These are phyloP conservation scores for Labeo rohita DNA, from an alignment of 2,113 vertebrate genomes.

Conservation along the genomic window DNA sequence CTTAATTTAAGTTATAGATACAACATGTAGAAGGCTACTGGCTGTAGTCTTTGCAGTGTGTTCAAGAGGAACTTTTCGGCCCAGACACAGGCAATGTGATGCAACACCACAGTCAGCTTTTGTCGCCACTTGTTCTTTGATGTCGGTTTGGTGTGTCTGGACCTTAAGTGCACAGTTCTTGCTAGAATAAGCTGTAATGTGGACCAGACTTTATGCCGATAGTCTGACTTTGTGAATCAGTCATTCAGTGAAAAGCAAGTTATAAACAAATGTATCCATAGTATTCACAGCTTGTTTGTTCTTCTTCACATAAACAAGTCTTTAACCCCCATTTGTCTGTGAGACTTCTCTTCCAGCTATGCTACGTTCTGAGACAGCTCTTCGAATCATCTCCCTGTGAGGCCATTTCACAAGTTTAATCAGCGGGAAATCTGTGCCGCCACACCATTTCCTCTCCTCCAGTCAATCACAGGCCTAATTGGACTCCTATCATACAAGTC, in stretches of 20 bases:
- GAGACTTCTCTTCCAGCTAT: not conserved
- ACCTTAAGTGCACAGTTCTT: not conserved
- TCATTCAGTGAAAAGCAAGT: not conserved
- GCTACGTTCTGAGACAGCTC: not conserved
- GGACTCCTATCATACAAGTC: slow-evolving; percentile 67
- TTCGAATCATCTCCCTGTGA: slow-evolving; percentile 37
- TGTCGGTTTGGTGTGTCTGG: not conserved
- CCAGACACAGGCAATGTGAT: not conserved
- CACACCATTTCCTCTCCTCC: slow-evolving; percentile 61
- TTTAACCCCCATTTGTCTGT: not conserved
- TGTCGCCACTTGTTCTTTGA: not conserved
- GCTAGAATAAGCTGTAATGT: not conserved
- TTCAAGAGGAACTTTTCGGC: not conserved
- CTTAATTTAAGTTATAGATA: not conserved
- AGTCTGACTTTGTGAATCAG: not conserved
- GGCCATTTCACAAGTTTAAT: slow-evolving; percentile 64
- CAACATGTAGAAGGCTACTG: not conserved
- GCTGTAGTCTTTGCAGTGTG: not conserved
- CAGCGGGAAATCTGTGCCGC: slow-evolving; percentile 59
- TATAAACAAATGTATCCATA: not conserved
- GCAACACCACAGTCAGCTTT: not conserved
- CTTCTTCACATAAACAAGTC: not conserved
- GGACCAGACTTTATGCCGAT: not conserved
- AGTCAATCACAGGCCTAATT: slow-evolving; percentile 70
- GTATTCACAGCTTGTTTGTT: slow-evolving; percentile 4